Percentiles rank a stretch among this genome's conserved stretches.
These are phyloP conservation scores for Rhinolophus sinicus DNA, from an alignment of 2,113 vertebrate genomes.

Conservation along the genomic window DNA sequence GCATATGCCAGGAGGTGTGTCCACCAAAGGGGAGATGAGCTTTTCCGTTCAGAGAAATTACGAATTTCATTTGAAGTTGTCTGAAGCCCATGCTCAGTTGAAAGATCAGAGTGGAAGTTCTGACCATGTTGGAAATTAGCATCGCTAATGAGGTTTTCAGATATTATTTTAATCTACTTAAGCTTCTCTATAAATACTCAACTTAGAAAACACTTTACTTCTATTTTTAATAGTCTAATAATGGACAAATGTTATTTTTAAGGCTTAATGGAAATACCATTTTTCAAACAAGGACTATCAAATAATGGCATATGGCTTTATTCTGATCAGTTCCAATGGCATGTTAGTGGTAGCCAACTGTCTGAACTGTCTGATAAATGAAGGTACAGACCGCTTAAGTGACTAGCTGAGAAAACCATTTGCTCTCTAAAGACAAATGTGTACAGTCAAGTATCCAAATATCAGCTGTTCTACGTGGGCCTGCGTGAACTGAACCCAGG, in stretches of 20 bases:
- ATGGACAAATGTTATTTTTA: constrained; percentile 70
- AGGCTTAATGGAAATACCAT: not conserved
- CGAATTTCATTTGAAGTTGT: constrained; percentile 50
- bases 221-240: constrained; percentile 75
- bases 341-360: not conserved
- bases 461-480: not conserved
- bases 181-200: constrained; percentile 68
- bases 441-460: not conserved
- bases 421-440: not conserved
- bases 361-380: not conserved
- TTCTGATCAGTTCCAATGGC: constrained; percentile 47
- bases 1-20: constrained; percentile 4
- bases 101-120: constrained; percentile 47
- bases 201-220: constrained; percentile 51
- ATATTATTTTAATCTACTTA: constrained; percentile 74
- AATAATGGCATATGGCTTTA: constrained; percentile 35
- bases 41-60: not conserved
- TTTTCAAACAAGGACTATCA: constrained; percentile 52
- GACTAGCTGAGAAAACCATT: not conserved
- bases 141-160: constrained; percentile 74
- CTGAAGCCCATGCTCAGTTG: constrained; percentile 38
- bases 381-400: not conserved
- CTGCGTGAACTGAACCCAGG: not conserved
- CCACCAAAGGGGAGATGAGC: not conserved
- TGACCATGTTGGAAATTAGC: constrained; percentile 73